phyloP scores from a whole-genome alignment of 2,797 vertebrate genomes.

The Hybognathus amarus region DNA sequence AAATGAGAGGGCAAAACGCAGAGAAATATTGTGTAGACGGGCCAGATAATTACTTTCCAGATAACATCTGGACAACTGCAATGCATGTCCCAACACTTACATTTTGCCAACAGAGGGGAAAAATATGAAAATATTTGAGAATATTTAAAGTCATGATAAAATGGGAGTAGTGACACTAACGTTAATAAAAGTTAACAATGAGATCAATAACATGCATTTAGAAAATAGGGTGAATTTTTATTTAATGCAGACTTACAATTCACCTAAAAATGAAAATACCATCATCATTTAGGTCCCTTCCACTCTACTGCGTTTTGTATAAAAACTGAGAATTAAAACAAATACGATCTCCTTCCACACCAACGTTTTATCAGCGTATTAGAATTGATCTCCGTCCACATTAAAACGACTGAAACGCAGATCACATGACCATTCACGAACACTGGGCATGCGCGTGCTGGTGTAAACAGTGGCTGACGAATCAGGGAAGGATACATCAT shows the following conservation, averaged over 20 bases:
- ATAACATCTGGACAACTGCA: conserved; percentile 37
- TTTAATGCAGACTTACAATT: background rate
- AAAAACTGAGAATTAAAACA: no score
- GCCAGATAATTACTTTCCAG: conserved; percentile 25
- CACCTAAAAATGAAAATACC: background rate
- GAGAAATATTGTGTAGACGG: no score
- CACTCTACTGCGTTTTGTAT: no score
- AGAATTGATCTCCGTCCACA: no score
- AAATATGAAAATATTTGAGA: background rate
- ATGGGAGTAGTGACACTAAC: background rate
- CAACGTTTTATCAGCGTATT: no score
- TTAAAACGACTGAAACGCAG: no score
- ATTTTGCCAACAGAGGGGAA: background rate
- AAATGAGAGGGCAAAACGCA: no score
- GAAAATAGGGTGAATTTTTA: background rate
- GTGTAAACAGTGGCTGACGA: no score
- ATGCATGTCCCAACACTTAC: conserved; percentile 38
- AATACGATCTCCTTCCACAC: no score
- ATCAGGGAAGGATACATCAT: no score
- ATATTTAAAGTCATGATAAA: conserved; percentile 1
- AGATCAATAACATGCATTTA: background rate
- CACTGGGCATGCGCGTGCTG: no score
- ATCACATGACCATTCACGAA: no score
- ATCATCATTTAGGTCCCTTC: background rate
- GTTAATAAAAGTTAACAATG: background rate